These are phyloP conservation scores for Fratercula arctica DNA, from an alignment of 2,797 vertebrate genomes.

Conservation along the genomic window DNA sequence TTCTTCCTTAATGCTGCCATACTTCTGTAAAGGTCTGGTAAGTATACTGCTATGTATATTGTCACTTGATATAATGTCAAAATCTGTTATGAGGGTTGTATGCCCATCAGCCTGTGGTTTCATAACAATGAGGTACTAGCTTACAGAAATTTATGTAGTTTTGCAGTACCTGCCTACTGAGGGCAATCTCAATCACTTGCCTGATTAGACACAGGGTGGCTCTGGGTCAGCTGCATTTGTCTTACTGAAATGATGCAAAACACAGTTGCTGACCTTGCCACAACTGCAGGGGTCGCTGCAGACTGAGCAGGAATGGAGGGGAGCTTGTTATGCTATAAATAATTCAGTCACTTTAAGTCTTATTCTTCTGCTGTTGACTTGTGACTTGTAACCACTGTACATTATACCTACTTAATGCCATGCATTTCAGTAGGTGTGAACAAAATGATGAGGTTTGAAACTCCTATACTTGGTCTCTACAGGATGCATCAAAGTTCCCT, in stretches of 20 bases:
- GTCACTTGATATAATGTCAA: neutral
- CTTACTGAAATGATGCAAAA: neutral
- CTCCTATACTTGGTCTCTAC: neutral
- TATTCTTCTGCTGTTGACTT: neutral
- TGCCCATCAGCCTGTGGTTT: neutral
- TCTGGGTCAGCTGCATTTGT: neutral
- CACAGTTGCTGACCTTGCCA: neutral
- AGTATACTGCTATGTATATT: constrained; percentile 34
- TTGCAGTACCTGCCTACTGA: neutral
- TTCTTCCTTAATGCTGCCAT: constrained; percentile 81
- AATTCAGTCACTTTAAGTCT: neutral
- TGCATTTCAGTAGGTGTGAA: neutral
- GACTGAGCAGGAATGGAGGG: neutral
- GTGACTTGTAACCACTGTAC: too few relatives aligned
- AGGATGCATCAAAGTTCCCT: neutral
- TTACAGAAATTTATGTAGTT: neutral
- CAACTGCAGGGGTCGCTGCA: neutral
- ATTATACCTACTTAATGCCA: neutral
- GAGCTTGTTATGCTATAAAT: neutral
- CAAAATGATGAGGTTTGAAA: neutral
- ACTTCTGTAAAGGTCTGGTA: constrained; percentile 76
- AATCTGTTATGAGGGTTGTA: neutral
- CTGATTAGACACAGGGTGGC: neutral
- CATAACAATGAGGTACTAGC: neutral
- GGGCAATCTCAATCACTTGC: neutral